Conservation (phyloP, 1,140 invertebrate genomes). For the Diuraphis noxia region DNA sequence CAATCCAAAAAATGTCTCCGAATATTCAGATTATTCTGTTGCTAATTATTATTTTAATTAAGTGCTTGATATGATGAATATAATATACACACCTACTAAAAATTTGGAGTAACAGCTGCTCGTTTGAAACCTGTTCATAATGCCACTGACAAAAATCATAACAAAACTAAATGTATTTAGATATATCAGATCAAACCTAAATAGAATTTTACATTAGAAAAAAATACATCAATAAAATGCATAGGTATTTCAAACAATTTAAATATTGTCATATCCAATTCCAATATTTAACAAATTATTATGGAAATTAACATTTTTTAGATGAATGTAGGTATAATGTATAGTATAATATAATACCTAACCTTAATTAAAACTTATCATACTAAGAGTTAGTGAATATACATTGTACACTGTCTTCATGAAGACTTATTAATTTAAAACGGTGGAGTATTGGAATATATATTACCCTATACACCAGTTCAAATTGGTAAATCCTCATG, state of each 20-base stretch:
- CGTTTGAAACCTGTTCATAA: too few relatives aligned
- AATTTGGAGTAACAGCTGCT: too few relatives aligned
- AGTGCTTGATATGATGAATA: too few relatives aligned
- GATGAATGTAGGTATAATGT: background rate
- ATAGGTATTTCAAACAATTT: background rate
- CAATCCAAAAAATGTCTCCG: too few relatives aligned
- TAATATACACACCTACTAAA: too few relatives aligned
- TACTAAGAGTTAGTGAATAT: background rate
- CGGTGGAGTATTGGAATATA: background rate
- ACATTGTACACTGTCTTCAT: background rate
- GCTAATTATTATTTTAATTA: too few relatives aligned
- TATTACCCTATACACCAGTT: constrained; percentile 18
- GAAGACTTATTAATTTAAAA: background rate
- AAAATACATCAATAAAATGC: background rate
- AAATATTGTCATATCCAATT: background rate
- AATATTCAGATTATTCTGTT: too few relatives aligned
- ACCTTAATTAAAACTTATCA: background rate
- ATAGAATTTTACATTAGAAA: background rate
- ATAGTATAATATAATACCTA: background rate
- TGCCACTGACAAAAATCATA: too few relatives aligned
- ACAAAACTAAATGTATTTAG: too few relatives aligned
- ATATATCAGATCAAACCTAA: background rate
- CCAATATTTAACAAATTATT: background rate
- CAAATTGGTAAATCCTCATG: background rate
- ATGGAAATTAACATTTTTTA: too few relatives aligned